Evolutionary conservation across 2,797 vertebrate species (phyloP).

Genomic region (Spondyliosoma cantharus): DNA sequence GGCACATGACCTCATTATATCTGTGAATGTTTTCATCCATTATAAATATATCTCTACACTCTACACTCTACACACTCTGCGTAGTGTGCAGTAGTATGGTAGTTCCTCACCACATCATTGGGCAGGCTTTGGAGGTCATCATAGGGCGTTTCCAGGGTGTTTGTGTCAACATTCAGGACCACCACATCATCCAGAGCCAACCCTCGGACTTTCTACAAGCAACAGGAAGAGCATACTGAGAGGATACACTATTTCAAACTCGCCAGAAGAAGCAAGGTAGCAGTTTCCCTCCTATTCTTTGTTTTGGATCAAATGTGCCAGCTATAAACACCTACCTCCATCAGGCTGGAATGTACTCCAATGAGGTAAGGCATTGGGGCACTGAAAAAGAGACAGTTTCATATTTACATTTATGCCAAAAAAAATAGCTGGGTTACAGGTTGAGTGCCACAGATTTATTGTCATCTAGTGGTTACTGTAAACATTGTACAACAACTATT

Average conservation of each 20-base stretch:
- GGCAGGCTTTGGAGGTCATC: conserved; percentile 97
- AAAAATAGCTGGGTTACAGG: background rate
- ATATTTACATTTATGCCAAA: background rate
- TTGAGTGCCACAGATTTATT: too few relatives aligned
- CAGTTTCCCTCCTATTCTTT: background rate
- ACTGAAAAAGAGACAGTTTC: conserved; percentile 83
- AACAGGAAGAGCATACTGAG: conserved; percentile 31
- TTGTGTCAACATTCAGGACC: conserved; percentile 93
- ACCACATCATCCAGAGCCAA: conserved; percentile 94
- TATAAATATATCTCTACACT: background rate
- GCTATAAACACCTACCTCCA: conserved; percentile 89
- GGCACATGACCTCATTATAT: conserved; percentile 10
- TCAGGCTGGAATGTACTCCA: conserved; percentile 97
- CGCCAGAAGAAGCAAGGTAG: background rate
- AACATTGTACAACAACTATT: too few relatives aligned
- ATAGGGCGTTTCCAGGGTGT: conserved; percentile 95
- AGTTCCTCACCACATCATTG: conserved; percentile 91
- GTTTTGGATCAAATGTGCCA: background rate
- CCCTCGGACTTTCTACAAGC: conserved; percentile 89
- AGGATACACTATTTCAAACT: background rate
- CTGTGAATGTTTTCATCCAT: background rate
- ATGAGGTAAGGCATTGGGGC: conserved; percentile 99
- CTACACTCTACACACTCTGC: background rate
- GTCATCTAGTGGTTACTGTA: too few relatives aligned
- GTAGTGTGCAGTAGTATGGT: fast-evolving